A percentile compares a stretch with the other conserved stretches of the same genome.
phyloP scores from a whole-genome alignment of 1,140 invertebrate genomes.

The Sesamia nonagrioides region DNA sequence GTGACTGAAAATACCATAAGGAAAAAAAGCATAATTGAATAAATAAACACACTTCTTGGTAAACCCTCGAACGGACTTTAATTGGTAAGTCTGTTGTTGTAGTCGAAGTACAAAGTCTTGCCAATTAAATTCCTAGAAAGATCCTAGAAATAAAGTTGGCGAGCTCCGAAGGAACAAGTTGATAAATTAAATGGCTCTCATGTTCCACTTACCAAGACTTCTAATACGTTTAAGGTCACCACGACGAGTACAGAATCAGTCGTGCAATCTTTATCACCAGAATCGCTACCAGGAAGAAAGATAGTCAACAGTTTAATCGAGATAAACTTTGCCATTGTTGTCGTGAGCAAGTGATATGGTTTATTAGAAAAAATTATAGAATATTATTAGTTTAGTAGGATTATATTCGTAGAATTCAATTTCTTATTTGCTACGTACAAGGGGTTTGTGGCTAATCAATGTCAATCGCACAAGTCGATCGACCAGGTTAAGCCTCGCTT shows the following conservation, averaged over 20 bases:
- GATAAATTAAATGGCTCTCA: slow-evolving; percentile 58
- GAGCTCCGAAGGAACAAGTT: slow-evolving; percentile 17
- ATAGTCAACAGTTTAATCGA: slow-evolving; percentile 61
- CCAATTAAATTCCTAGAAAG: slow-evolving; percentile 6
- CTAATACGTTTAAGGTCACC: slow-evolving; percentile 62
- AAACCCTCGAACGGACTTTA: no score
- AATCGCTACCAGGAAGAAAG: slow-evolving; percentile 63
- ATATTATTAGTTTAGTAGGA: not conserved
- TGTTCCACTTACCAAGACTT: slow-evolving; percentile 52
- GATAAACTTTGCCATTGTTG: slow-evolving; percentile 72
- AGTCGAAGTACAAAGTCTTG: not conserved
- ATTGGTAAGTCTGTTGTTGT: no score
- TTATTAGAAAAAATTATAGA: slow-evolving; percentile 34
- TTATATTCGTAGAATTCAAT: no score
- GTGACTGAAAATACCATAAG: not conserved
- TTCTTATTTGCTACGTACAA: no score
- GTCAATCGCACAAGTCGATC: no score
- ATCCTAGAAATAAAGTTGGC: slow-evolving; percentile 28
- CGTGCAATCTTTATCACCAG: slow-evolving; percentile 71
- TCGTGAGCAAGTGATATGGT: slow-evolving; percentile 31
- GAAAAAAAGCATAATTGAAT: not conserved
- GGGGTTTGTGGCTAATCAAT: no score
- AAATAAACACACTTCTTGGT: not conserved
- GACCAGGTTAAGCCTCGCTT: no score
- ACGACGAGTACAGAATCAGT: slow-evolving; percentile 63